phyloP scores from a whole-genome alignment of 2,888 invertebrate genomes.

The Prenolepis imparis region DNA sequence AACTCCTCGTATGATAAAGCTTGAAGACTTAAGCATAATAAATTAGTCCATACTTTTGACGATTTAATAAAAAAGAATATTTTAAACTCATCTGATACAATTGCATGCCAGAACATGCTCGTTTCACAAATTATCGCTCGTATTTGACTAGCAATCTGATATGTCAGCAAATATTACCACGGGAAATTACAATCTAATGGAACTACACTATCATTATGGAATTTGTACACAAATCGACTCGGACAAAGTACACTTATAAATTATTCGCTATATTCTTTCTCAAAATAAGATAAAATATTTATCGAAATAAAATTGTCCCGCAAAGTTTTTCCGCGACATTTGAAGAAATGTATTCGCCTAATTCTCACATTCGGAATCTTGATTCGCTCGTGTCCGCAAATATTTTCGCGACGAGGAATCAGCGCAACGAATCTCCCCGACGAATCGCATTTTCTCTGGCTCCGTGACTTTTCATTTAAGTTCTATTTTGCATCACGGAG shows the following conservation, averaged over 20 bases:
- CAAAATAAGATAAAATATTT: conserved; percentile 21
- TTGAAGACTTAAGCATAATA: background rate
- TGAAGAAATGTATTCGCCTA: background rate
- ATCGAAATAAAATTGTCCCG: background rate
- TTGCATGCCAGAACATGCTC: background rate
- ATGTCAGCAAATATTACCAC: background rate
- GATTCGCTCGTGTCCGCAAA: conserved; percentile 57
- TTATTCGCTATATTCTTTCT: background rate
- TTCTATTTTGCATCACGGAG: conserved; percentile 58
- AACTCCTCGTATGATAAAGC: background rate
- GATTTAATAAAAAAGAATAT: background rate
- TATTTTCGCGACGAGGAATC: conserved; percentile 52
- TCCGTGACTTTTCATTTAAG: conserved; percentile 57
- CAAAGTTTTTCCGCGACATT: conserved; percentile 6
- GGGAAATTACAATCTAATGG: background rate
- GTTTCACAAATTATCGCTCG: background rate
- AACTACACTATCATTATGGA: background rate
- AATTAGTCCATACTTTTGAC: background rate
- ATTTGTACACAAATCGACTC: conserved; percentile 8
- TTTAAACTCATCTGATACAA: background rate
- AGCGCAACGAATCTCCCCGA: conserved; percentile 52
- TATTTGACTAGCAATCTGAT: conserved; percentile 12
- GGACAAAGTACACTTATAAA: background rate
- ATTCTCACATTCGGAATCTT: conserved; percentile 21
- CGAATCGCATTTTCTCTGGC: conserved; percentile 60